phyloP scores from a whole-genome alignment of 2,888 invertebrate species.

The Agrochola lota region DNA sequence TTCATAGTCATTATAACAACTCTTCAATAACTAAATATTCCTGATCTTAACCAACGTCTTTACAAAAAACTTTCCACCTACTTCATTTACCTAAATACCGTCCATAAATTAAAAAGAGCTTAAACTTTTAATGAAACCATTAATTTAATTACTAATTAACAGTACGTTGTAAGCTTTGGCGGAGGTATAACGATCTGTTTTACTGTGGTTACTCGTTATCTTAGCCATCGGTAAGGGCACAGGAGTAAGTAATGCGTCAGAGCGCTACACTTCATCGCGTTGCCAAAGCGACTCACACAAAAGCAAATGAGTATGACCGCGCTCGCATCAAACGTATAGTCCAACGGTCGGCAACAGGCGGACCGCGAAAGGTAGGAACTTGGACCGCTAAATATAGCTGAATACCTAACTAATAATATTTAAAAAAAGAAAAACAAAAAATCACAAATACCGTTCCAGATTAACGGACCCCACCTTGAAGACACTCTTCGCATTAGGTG shows the following conservation, averaged over 20 bases:
- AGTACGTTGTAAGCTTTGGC: constrained; percentile 55
- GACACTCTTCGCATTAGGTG: no score
- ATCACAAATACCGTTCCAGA: no score
- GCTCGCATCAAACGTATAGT: no score
- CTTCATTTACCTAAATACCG: constrained; percentile 33
- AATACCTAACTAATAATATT: no score
- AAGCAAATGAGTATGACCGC: not conserved
- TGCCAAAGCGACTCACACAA: not conserved
- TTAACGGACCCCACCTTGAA: no score
- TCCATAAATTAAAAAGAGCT: constrained; percentile 53
- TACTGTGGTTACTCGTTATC: constrained; percentile 45
- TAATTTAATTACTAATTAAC: constrained; percentile 64
- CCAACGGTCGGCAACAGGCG: no score
- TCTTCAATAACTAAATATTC: not conserved
- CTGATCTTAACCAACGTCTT: no score
- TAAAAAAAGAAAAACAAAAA: no score
- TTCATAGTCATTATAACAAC: not conserved
- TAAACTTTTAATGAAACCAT: constrained; percentile 64
- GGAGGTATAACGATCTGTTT: constrained; percentile 39
- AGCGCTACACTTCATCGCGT: constrained; percentile 5
- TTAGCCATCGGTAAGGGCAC: constrained; percentile 18
- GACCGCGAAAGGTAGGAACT: no score
- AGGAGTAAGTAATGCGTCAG: constrained; percentile 35
- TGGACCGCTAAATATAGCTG: no score
- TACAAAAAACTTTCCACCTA: constrained; percentile 9